These are phyloP conservation scores for Vesta saturnalis DNA, from an alignment of 2,888 invertebrate species.

Conservation along the genomic window DNA sequence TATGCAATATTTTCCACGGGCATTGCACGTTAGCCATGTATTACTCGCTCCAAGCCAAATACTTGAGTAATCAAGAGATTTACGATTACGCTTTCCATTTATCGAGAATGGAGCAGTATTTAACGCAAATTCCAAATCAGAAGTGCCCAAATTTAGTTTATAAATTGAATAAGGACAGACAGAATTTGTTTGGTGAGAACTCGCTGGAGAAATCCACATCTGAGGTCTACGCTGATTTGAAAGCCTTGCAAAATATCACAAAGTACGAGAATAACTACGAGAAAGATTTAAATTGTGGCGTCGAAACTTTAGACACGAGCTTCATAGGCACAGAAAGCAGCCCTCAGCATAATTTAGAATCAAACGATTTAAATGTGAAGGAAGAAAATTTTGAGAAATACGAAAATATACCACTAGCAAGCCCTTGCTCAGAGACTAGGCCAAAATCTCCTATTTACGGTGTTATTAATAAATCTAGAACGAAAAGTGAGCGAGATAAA, in stretches of 20 bases:
- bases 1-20: conserved; percentile 87
- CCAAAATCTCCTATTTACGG: conserved; percentile 54
- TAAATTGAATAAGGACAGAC: conserved; percentile 54
- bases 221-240: conserved; percentile 59
- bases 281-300: conserved; percentile 49
- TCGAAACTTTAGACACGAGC: conserved; percentile 53
- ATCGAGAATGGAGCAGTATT: conserved; percentile 73
- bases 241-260: conserved; percentile 55
- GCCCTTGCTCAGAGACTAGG: conserved; percentile 51
- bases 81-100: conserved; percentile 78
- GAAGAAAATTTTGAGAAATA: conserved; percentile 41
- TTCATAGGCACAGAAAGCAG: conserved; percentile 55
- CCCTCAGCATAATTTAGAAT: conserved; percentile 47
- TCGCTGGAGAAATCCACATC: conserved; percentile 58
- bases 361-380: conserved; percentile 49
- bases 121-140: conserved; percentile 62
- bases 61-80: conserved; percentile 77
- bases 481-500: conserved; percentile 21
- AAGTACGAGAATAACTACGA: conserved; percentile 49
- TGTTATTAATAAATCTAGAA: conserved; percentile 52
- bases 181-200: conserved; percentile 43
- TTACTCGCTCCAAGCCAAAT: conserved; percentile 76
- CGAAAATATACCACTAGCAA: conserved; percentile 49
- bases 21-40: conserved; percentile 90
- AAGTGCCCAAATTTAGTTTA: conserved; percentile 59